phyloP scores from a whole-genome alignment of 2,797 vertebrate genomes.

The Prunella strophiata region DNA sequence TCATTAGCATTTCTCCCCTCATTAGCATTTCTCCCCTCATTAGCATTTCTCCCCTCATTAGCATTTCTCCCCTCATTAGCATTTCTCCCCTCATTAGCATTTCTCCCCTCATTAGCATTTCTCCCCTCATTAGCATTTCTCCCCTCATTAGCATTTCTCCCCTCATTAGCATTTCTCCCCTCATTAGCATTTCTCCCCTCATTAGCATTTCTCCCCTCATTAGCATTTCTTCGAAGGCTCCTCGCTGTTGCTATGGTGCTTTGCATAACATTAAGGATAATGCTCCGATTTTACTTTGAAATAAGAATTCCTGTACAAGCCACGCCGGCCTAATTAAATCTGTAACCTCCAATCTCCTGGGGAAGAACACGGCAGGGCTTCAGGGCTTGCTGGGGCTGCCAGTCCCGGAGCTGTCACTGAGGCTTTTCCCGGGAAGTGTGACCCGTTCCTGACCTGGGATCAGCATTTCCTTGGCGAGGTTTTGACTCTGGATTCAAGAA shows the following conservation, averaged over 20 bases:
- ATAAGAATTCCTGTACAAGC: constrained; percentile 44
- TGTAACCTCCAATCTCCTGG: constrained; percentile 6
- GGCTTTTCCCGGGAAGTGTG: not conserved
- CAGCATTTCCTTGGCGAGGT: not conserved
- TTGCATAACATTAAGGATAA: constrained; percentile 59
- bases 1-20: too few species aligned
- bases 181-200: constrained; percentile 52
- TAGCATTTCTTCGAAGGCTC: constrained; percentile 62
- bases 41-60: too few species aligned
- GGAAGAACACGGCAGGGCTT: not conserved
- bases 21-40: too few species aligned
- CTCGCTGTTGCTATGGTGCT: constrained; percentile 58
- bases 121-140: too few species aligned
- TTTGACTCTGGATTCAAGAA: not conserved
- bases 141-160: too few species aligned
- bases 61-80: too few species aligned
- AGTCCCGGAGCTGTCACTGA: not conserved
- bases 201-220: constrained; percentile 55
- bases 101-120: too few species aligned
- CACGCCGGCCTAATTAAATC: constrained; percentile 48
- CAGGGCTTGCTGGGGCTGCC: not conserved
- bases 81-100: too few species aligned
- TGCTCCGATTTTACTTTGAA: constrained; percentile 67
- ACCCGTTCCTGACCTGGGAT: rapidly evolving
- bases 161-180: too few species aligned